Conservation (phyloP, 37 sponge, comb jelly and placozoan species). For the Amphimedon queenslandica region DNA sequence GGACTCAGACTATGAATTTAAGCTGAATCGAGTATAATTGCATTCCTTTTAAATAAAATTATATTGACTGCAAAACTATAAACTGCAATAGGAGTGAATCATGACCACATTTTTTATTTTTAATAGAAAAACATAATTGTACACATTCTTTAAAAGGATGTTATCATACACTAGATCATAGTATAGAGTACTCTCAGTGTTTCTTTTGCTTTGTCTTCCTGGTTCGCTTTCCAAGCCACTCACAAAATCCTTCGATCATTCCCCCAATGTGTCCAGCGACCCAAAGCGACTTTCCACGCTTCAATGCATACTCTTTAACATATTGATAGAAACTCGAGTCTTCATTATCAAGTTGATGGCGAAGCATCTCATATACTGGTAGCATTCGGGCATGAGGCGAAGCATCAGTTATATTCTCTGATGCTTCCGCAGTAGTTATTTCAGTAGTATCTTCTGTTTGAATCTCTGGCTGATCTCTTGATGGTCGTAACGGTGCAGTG, state of each 20-base stretch:
- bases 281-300: neutral
- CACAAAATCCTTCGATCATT: neutral
- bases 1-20: too few relatives aligned
- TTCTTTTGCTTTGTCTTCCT: neutral
- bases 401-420: too few relatives aligned
- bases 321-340: neutral
- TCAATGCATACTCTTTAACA: neutral
- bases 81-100: too few relatives aligned
- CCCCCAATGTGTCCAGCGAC: neutral
- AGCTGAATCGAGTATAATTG: too few relatives aligned
- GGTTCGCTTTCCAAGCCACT: neutral
- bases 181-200: neutral
- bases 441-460: neutral
- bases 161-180: neutral
- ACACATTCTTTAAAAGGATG: too few relatives aligned
- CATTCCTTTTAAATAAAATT: too few relatives aligned
- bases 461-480: neutral
- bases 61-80: too few relatives aligned
- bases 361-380: neutral
- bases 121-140: too few relatives aligned
- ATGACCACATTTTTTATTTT: too few relatives aligned
- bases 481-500: neutral
- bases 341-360: neutral
- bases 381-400: neutral
- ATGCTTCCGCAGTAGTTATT: neutral